These are phyloP conservation scores for Gorsachius magnificus DNA, from an alignment of 2,797 vertebrate genomes.

Conservation along the genomic window DNA sequence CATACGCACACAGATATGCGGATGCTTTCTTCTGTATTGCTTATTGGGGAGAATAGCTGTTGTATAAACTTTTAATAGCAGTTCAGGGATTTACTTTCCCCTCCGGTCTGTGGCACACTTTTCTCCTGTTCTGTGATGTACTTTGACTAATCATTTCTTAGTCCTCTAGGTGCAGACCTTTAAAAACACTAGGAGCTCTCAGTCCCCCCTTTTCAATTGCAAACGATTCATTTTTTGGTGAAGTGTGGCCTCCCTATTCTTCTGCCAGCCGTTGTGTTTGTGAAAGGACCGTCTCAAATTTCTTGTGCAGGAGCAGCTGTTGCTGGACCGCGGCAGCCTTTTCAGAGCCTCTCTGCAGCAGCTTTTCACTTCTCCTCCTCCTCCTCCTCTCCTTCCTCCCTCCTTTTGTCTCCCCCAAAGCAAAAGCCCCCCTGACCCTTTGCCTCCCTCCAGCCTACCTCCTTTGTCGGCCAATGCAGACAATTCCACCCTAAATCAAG, in stretches of 20 bases:
- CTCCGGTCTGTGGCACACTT: constrained; percentile 71
- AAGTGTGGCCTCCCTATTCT: constrained; percentile 81
- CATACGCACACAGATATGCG: rapidly evolving
- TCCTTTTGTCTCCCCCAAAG: constrained; percentile 76
- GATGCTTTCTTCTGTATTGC: not conserved
- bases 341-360: constrained; percentile 67
- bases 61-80: constrained; percentile 60
- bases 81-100: constrained; percentile 28
- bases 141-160: constrained; percentile 72
- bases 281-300: constrained; percentile 92
- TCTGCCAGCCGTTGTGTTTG: constrained; percentile 82
- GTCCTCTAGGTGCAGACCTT: constrained; percentile 71
- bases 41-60: constrained; percentile 10
- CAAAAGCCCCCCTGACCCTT: constrained; percentile 71
- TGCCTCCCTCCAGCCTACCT: constrained; percentile 65
- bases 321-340: constrained; percentile 71
- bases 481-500: constrained; percentile 82
- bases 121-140: constrained; percentile 56
- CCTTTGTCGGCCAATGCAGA: constrained; percentile 78
- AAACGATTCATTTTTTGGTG: constrained; percentile 77
- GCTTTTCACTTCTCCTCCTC: constrained; percentile 71
- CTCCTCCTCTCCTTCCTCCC: constrained; percentile 55
- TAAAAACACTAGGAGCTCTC: constrained; percentile 67
- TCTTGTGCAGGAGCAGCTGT: constrained; percentile 92
- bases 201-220: constrained; percentile 77